phyloP scores from a whole-genome alignment of 2,888 invertebrate genomes.

The Drosophila gaucha region DNA sequence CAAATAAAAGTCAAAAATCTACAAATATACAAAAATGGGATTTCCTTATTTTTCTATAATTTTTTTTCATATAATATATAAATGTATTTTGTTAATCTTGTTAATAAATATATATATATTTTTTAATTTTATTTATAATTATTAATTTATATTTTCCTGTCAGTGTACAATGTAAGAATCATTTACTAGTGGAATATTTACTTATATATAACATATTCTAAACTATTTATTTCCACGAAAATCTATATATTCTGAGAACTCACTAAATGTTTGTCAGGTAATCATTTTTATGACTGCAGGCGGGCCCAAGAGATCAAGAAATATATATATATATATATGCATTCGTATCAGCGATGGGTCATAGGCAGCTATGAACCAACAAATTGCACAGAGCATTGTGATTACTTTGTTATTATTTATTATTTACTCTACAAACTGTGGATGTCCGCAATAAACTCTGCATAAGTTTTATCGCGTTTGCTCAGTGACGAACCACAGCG shows the following conservation, averaged over 20 bases:
- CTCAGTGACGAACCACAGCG: not conserved
- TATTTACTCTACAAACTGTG: not conserved
- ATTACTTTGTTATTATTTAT: not conserved
- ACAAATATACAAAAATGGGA: too few relatives aligned
- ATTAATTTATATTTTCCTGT: not conserved
- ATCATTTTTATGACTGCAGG: not conserved
- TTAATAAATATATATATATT: not conserved
- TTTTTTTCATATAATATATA: too few relatives aligned
- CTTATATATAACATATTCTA: too few relatives aligned
- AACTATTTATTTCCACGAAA: not conserved
- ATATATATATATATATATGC: not conserved
- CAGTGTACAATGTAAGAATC: not conserved
- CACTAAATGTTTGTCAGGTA: not conserved
- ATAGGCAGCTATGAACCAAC: not conserved
- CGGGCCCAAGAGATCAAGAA: not conserved
- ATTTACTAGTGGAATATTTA: too few relatives aligned
- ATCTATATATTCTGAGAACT: constrained; percentile 5
- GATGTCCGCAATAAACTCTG: too few relatives aligned
- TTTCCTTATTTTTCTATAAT: too few relatives aligned
- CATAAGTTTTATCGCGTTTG: not conserved
- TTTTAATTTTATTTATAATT: not conserved
- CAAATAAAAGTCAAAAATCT: too few relatives aligned
- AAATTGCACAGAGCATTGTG: constrained; percentile 12
- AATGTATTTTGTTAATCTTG: not conserved
- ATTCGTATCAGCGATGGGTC: not conserved